These are phyloP conservation scores for Caracal caracal DNA, from an alignment of 2,113 vertebrate genomes.

Conservation along the genomic window DNA sequence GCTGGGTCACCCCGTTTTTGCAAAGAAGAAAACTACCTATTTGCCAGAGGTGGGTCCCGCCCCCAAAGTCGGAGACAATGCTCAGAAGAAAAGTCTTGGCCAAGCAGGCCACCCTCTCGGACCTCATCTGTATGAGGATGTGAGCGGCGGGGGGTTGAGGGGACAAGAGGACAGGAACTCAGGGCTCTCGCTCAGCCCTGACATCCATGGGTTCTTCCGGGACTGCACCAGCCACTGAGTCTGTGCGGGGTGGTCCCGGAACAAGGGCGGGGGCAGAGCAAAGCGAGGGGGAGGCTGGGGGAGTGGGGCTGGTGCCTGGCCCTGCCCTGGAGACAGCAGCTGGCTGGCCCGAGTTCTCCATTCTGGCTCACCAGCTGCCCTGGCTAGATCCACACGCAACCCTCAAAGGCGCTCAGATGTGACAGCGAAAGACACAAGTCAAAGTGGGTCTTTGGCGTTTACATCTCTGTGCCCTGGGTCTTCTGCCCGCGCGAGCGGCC, in stretches of 20 bases:
- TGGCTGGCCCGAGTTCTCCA: accelerated
- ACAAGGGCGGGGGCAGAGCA: accelerated
- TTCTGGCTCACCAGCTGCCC: not conserved
- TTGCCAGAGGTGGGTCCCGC: not conserved
- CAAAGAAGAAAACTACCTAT: not conserved
- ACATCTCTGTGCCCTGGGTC: too few relatives aligned
- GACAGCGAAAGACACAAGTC: too few relatives aligned
- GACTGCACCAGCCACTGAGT: accelerated
- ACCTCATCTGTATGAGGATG: not conserved
- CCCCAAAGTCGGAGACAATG: not conserved
- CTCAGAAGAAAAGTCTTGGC: not conserved
- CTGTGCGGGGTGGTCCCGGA: too few relatives aligned
- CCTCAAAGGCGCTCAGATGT: accelerated
- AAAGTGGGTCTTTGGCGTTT: accelerated
- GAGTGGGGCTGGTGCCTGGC: accelerated
- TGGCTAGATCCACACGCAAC: accelerated
- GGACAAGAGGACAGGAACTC: not conserved
- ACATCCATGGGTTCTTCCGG: not conserved
- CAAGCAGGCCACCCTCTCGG: accelerated
- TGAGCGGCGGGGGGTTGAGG: accelerated
- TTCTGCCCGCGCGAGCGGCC: not conserved
- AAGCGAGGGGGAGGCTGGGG: too few relatives aligned
- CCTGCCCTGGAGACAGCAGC: accelerated
- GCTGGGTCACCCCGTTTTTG: not conserved
- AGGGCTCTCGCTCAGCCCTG: not conserved